Evolutionary conservation across 2,888 invertebrate species (phyloP).

Genomic region (Hydriomena furcata): DNA sequence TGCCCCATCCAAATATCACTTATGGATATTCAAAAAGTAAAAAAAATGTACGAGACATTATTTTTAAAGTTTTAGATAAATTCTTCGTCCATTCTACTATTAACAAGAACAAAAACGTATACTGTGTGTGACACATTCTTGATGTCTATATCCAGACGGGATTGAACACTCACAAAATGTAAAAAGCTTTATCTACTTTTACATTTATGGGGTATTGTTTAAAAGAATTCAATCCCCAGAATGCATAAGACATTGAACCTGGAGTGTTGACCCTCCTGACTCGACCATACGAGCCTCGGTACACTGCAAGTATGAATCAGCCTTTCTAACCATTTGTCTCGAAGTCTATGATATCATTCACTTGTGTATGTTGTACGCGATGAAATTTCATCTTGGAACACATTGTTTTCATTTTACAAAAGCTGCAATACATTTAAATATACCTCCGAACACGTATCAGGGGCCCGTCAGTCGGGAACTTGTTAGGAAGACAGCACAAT

Average conservation of each 20-base stretch:
- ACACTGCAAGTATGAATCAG: conserved; percentile 61
- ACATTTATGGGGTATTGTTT: conserved; percentile 67
- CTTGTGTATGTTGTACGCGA: conserved; percentile 17
- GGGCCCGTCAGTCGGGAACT: conserved; percentile 25
- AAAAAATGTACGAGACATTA: too few relatives aligned
- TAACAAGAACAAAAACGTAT: conserved; percentile 9
- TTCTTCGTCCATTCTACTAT: conserved; percentile 9
- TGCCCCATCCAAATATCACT: too few relatives aligned
- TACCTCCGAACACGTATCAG: conserved; percentile 11
- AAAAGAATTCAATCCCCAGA: conserved; percentile 58
- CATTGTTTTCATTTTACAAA: conserved; percentile 5
- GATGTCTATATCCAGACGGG: conserved; percentile 28
- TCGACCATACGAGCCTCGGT: conserved; percentile 48
- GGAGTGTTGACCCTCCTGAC: conserved; percentile 64
- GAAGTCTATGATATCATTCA: conserved; percentile 51
- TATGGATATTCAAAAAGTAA: too few relatives aligned
- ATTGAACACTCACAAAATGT: conserved; percentile 60
- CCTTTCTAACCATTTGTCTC: conserved; percentile 49
- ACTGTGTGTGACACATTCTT: conserved; percentile 10
- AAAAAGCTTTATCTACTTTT: conserved; percentile 60
- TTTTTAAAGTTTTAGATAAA: background rate
- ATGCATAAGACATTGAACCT: conserved; percentile 72
- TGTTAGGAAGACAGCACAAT: conserved; percentile 44
- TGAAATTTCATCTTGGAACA: conserved; percentile 12
- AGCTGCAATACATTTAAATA: conserved; percentile 9